A percentile compares a stretch with the other conserved stretches of the same genome.
These are phyloP conservation scores for Eristalis intricaria DNA, from an alignment of 2,888 invertebrate genomes.

Conservation along the genomic window DNA sequence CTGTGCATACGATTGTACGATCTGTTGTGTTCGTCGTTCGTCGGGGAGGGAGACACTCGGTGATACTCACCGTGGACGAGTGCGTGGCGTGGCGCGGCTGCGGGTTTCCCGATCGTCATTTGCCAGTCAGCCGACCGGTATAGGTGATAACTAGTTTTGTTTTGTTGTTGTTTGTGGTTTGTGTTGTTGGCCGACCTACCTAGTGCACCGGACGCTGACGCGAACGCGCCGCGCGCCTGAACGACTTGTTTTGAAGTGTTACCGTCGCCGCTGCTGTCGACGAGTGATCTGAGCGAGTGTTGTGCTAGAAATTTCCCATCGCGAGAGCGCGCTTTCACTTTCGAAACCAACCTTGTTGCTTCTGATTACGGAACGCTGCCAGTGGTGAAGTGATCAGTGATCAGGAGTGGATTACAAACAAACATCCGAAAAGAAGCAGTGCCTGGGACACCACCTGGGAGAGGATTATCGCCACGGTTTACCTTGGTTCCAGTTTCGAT, in stretches of 20 bases:
- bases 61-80: slow-evolving; percentile 9
- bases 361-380: slow-evolving; percentile 6
- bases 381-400: not conserved
- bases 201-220: slow-evolving; percentile 41
- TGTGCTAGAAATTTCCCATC: slow-evolving; percentile 56
- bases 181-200: slow-evolving; percentile 4
- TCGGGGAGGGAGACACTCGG: slow-evolving; percentile 9
- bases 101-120: slow-evolving; percentile 28
- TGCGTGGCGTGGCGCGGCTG: not conserved
- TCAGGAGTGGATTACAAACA: slow-evolving; percentile 7
- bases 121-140: slow-evolving; percentile 47
- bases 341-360: slow-evolving; percentile 33
- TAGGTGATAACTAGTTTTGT: slow-evolving; percentile 64
- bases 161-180: slow-evolving; percentile 12
- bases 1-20: slow-evolving; percentile 45
- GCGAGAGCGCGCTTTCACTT: slow-evolving; percentile 65
- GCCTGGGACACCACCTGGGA: not conserved
- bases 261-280: not conserved
- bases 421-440: not conserved
- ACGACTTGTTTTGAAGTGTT: slow-evolving; percentile 48
- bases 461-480: slow-evolving; percentile 39
- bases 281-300: slow-evolving; percentile 48
- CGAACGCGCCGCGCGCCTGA: slow-evolving; percentile 6
- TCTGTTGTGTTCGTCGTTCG: slow-evolving; percentile 46
- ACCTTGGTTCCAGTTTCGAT: not conserved